Evolutionary conservation across 1,140 invertebrate species (phyloP), one percentile per base, ranked within the genome.

Genomic region (Pseudomyrmex gracilis): DNA sequence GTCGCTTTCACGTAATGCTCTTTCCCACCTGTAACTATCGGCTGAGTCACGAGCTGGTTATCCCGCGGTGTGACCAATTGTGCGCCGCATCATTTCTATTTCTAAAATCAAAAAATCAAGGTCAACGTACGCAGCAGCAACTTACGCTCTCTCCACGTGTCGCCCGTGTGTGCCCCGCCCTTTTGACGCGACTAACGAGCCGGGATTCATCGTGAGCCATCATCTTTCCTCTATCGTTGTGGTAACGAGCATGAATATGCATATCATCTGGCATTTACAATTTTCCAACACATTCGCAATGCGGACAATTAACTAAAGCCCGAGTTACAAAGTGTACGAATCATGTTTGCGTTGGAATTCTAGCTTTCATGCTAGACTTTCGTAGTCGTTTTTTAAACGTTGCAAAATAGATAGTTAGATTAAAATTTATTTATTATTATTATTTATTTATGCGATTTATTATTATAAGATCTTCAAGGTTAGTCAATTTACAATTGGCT

Each of bases 41-140:
- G 60, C 73, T 58, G 53, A 83, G 34, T 77, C 82, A 83, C 17
- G 51, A 45, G 20, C 12, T 47, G 15, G 61, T 63, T 22, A 45
- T 51, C 61, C 60, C 55, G 9, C 55, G 13, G 53, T 51, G 12
- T 60, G 34, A 67, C 58, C 77, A 71, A 85, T 88, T 73, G 57
- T 66, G 60, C 58, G 83, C 73, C 71, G 78, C 85, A 88, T 88
- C 84, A 83, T 88, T 88, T 88, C 87, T 88, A 85, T 70, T 87
- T 88, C 78, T 78, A 77, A 88, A 88, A 85, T 85, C 60, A 43
- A 78, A 66, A 73, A 83, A 88, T 85, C 67, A 87, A 63, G 87
- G 87, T 88, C 87, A 85, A 66, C 47, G 86, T 9, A 67, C 73
- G 49, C 67, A 43, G 51, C 53, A 10, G n/a, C 60, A 20, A 55